Percentiles rank a stretch among this genome's conserved stretches.
Conservation (phyloP, 1,140 invertebrate genomes). For the Charaxes varanes region DNA sequence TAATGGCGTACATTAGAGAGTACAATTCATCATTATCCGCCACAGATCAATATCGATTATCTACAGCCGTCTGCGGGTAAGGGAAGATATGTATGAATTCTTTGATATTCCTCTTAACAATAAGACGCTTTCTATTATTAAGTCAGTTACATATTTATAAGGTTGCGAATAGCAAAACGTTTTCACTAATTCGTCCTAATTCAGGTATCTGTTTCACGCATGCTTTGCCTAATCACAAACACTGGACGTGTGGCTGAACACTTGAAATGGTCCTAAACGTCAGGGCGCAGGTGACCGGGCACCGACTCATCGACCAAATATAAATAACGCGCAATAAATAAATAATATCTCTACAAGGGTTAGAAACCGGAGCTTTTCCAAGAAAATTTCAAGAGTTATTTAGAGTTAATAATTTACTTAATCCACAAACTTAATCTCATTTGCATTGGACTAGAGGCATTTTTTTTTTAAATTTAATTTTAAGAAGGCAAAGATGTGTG, state of each 20-base stretch:
- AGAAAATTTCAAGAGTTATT: constrained; percentile 39
- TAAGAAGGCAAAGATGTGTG: constrained; percentile 71
- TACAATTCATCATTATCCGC: too few species aligned
- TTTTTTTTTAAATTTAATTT: constrained; percentile 62
- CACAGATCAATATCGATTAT: too few species aligned
- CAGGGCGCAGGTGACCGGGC: constrained; percentile 32
- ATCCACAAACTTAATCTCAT: constrained; percentile 67
- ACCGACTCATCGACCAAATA: constrained; percentile 33
- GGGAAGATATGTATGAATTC: constrained; percentile 23
- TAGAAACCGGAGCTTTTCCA: constrained; percentile 26
- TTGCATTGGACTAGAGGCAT: constrained; percentile 71
- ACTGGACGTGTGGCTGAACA: constrained; percentile 71
- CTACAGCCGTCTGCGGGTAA: constrained; percentile 7
- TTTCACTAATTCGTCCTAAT: constrained; percentile 31
- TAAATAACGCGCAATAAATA: constrained; percentile 34
- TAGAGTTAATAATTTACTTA: constrained; percentile 60
- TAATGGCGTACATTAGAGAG: too few species aligned
- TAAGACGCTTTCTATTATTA: constrained; percentile 15
- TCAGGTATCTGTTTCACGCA: constrained; percentile 61
- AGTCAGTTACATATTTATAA: constrained; percentile 17
- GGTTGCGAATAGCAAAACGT: constrained; percentile 15
- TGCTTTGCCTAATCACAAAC: constrained; percentile 67
- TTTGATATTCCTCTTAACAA: constrained; percentile 14
- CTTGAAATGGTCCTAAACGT: constrained; percentile 63
- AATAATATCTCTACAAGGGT: constrained; percentile 32